Evolutionary conservation across 2,113 vertebrate genomes (phyloP).

Genomic region (cattle (Bos taurus)): DNA sequence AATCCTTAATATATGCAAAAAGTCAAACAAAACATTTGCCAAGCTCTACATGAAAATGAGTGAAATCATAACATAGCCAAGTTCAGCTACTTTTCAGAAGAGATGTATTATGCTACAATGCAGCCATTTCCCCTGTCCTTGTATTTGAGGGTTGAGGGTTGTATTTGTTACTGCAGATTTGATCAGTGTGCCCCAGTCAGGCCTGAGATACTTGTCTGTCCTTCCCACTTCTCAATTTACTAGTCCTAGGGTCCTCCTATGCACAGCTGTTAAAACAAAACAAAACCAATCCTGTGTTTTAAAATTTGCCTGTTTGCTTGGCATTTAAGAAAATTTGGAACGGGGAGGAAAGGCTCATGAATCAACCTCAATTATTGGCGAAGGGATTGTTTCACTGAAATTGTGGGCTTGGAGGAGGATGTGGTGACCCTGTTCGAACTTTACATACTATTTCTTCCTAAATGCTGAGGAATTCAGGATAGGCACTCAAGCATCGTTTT

Average conservation of each 20-base stretch:
- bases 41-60: slow-evolving; percentile 23
- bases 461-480: background rate
- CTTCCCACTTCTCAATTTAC: background rate
- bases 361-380: background rate
- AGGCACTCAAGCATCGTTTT: background rate
- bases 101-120: background rate
- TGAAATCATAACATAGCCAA: background rate
- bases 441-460: background rate
- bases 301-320: background rate
- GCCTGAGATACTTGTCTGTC: background rate
- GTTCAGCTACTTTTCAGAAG: slow-evolving; percentile 4
- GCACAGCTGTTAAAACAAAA: background rate
- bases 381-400: background rate
- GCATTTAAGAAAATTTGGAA: background rate
- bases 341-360: background rate
- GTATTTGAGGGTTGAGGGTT: background rate
- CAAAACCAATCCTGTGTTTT: background rate
- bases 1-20: slow-evolving; percentile 24
- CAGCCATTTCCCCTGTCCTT: background rate
- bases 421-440: background rate
- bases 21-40: slow-evolving; percentile 24
- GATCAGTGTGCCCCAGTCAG: background rate
- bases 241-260: background rate
- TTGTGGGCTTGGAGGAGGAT: background rate
- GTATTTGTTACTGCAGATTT: background rate